These are phyloP conservation scores for Sigmodon hispidus DNA, from an alignment of 2,113 vertebrate species.

Conservation along the genomic window DNA sequence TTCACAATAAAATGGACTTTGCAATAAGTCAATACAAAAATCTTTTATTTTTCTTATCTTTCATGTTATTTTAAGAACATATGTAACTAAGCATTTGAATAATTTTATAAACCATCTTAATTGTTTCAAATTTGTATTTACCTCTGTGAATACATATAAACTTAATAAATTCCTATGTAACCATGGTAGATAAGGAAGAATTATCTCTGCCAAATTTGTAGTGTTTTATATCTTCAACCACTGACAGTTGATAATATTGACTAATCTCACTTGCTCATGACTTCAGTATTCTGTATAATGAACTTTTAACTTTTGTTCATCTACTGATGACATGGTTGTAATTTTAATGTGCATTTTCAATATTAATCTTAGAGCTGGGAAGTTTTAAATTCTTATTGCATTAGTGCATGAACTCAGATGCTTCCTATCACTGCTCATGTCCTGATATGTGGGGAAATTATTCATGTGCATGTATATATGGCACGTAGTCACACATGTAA, in stretches of 20 bases:
- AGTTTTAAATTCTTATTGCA: background rate
- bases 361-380: background rate
- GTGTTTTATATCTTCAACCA: background rate
- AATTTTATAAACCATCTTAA: background rate
- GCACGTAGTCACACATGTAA: background rate
- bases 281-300: background rate
- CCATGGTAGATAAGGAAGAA: background rate
- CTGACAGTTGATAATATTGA: background rate
- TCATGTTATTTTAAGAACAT: background rate
- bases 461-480: background rate
- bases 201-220: background rate
- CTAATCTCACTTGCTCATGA: background rate
- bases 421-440: background rate
- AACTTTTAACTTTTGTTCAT: background rate
- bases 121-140: constrained; percentile 4
- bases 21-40: background rate
- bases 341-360: background rate
- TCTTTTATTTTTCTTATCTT: constrained; percentile 24
- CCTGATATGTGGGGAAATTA: background rate
- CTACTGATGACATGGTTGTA: background rate
- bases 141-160: background rate
- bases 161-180: background rate
- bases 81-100: background rate
- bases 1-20: background rate
- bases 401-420: background rate